Percentiles rank a stretch among this genome's conserved stretches.
Conservation (phyloP, 2,797 vertebrate genomes). For the Gila robusta region DNA sequence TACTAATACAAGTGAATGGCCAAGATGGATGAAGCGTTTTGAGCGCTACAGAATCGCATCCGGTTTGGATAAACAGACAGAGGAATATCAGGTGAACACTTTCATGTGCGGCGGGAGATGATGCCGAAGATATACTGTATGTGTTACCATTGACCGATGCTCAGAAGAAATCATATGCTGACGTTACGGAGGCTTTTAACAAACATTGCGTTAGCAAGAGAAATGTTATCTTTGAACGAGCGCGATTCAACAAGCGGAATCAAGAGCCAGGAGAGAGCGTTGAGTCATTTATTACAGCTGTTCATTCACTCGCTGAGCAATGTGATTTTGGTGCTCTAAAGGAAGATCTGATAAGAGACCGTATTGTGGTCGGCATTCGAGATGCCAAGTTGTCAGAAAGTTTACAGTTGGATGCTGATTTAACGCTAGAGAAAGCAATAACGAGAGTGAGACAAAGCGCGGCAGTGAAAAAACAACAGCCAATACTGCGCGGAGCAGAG, state of each 20-base stretch:
- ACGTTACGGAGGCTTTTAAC: neutral
- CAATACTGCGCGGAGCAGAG: constrained; percentile 25
- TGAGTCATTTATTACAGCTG: neutral
- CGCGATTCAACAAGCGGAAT: neutral
- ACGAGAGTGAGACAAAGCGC: constrained; percentile 27
- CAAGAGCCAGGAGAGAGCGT: neutral
- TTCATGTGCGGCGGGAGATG: neutral
- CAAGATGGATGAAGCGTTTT: neutral
- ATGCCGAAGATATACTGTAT: neutral
- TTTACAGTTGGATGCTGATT: constrained; percentile 45
- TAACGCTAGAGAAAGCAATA: neutral
- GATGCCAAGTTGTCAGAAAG: constrained; percentile 42
- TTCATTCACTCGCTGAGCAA: constrained; percentile 21
- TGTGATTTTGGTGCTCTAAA: constrained; percentile 43
- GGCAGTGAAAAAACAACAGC: constrained; percentile 48
- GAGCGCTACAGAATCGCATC: neutral
- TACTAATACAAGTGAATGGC: neutral
- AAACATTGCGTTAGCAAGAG: neutral
- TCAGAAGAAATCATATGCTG: neutral
- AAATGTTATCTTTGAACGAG: constrained; percentile 19
- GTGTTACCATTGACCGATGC: neutral
- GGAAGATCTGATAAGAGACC: constrained; percentile 38
- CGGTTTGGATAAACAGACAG: neutral
- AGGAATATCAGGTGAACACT: neutral
- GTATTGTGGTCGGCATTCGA: constrained; percentile 34